These are phyloP conservation scores for Pelobates fuscus DNA, from an alignment of 2,113 vertebrate species.

Conservation along the genomic window DNA sequence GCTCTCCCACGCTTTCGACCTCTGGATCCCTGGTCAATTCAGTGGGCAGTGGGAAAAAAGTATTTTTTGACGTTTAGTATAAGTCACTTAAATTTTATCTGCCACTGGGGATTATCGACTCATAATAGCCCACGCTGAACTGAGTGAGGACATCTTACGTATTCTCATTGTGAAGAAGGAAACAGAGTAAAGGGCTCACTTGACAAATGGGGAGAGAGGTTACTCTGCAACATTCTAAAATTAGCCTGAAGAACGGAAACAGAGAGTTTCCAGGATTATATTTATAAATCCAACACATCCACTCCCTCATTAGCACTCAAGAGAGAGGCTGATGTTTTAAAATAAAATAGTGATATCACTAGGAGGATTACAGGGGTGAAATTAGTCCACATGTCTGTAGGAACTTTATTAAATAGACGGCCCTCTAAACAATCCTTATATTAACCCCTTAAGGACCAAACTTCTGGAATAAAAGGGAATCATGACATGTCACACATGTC, in stretches of 20 bases:
- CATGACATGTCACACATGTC: too few relatives aligned
- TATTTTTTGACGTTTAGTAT: neutral
- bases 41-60: neutral
- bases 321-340: neutral
- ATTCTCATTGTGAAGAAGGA: constrained; percentile 13
- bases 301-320: neutral
- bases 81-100: neutral
- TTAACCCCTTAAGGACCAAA: too few relatives aligned
- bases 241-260: constrained; percentile 13
- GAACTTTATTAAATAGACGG: too few relatives aligned
- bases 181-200: constrained; percentile 1
- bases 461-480: too few relatives aligned
- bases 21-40: neutral
- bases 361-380: too few relatives aligned
- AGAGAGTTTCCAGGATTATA: constrained; percentile 1
- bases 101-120: neutral
- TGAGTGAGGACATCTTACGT: constrained; percentile 12
- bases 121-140: constrained; percentile 1
- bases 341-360: neutral
- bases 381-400: too few relatives aligned
- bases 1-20: neutral
- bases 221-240: constrained; percentile 5
- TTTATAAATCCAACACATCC: neutral
- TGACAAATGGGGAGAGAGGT: constrained; percentile 13
- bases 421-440: too few relatives aligned